A percentile compares a stretch with the other conserved stretches of the same genome.
These are phyloP conservation scores for Neoscelio sp. DNA, from an alignment of 2,888 invertebrate species.

Conservation along the genomic window DNA sequence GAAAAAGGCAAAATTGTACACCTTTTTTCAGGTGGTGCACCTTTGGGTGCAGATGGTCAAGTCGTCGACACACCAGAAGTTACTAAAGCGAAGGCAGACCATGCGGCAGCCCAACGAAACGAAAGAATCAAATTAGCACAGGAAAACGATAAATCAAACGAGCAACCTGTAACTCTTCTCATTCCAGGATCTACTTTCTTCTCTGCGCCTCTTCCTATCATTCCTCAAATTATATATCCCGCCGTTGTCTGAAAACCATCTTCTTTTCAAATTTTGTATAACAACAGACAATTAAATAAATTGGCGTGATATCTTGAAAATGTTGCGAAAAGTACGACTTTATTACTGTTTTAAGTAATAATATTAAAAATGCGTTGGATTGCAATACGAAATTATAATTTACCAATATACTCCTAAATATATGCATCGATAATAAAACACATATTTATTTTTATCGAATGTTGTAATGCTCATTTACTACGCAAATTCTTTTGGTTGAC, in stretches of 20 bases:
- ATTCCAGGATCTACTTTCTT: conserved; percentile 19
- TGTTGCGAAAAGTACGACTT: background rate
- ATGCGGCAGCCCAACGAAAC: conserved; percentile 81
- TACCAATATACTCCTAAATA: too few species aligned
- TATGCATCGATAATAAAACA: too few species aligned
- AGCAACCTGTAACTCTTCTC: conserved; percentile 39
- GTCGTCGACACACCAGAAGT: conserved; percentile 80
- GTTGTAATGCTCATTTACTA: too few species aligned
- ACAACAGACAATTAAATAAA: too few species aligned
- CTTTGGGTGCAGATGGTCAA: conserved; percentile 73
- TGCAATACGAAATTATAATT: too few species aligned
- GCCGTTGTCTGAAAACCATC: background rate
- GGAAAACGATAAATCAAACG: conserved; percentile 63
- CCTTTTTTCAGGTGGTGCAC: conserved; percentile 65
- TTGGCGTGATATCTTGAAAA: background rate
- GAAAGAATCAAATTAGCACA: conserved; percentile 73
- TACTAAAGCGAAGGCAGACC: conserved; percentile 83
- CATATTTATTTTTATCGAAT: too few species aligned
- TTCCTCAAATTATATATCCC: conserved; percentile 10
- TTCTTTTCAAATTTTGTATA: too few species aligned
- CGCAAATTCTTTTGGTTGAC: too few species aligned
- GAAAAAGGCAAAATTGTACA: background rate
- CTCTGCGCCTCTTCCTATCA: conserved; percentile 27
- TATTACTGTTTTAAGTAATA: conserved; percentile 54
- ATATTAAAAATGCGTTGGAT: too few species aligned